phyloP scores from a whole-genome alignment of 2,113 vertebrate species.

The Procavia capensis region DNA sequence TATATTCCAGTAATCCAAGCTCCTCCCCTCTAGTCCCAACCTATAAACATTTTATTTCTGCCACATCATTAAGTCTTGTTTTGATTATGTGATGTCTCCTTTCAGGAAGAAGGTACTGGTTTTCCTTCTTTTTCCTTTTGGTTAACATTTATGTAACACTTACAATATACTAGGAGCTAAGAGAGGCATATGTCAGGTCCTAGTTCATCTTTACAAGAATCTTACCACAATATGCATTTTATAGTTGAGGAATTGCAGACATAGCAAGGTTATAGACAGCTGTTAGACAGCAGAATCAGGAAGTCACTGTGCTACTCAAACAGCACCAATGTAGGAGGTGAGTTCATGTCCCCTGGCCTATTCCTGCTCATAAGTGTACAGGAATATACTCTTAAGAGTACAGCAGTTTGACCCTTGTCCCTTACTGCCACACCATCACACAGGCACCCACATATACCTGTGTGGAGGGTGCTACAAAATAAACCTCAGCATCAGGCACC shows the following conservation, averaged over 20 bases:
- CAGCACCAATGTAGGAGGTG: background rate
- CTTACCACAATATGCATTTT: background rate
- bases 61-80: background rate
- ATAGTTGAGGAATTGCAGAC: background rate
- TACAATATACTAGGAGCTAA: background rate
- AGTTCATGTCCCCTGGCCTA: background rate
- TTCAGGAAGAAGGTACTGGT: background rate
- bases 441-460: background rate
- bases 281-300: background rate
- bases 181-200: background rate
- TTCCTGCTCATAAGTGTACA: background rate
- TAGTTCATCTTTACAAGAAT: background rate
- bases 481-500: background rate
- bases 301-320: background rate
- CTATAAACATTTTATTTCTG: background rate
- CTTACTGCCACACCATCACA: background rate
- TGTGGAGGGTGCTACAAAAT: background rate
- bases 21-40: background rate
- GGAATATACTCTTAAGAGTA: background rate
- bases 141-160: background rate
- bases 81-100: background rate
- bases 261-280: background rate
- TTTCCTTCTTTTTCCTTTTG: background rate
- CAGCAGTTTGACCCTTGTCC: background rate
- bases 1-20: background rate